Evolutionary conservation across 2,113 vertebrate species (phyloP), one percentile per base, ranked within the genome.

Genomic region (Heterochromis multidens): DNA sequence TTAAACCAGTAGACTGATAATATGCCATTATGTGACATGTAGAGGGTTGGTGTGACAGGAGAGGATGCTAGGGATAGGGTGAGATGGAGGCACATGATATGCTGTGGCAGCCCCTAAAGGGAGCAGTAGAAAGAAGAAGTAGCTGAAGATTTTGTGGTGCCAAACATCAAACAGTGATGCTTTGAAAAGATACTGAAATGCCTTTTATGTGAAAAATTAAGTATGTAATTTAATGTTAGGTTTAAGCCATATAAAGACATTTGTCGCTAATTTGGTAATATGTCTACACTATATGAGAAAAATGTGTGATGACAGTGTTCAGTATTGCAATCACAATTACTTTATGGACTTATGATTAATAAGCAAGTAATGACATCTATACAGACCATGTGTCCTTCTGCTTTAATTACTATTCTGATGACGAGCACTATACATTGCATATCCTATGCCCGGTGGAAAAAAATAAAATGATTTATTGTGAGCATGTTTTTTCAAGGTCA

Each of bases 381-480:
- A 74, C 25, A 5, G 46, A 21, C 46, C 46, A 74, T 14, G 46
- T 74, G 67, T 31, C 46, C 43, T 31, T 52, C 4, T 52, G 46
- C 67, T 52, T 74, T 74, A 31, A 74, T 74, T 74, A 25, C 25
- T 2, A 74, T 74, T 74, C 67, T 21, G 43, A 74, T 31, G 27
- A 72, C 25, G 52, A 9, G 25, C 43, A 29, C 27, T 29, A 29
- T 27, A 8, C 67, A 52, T 31, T 52, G 13, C 49, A 12, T 1
- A 49, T 7, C 25, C 25, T 72, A 4, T 72, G 6, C 25, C 25
- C 16, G 21, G 17, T 49, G 9, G 10, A 1, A 3, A 43, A 21
- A 70, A 46, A 0, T 3, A 6, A 65, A 1, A 67, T 1, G 7
- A 72, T 29, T 49, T 10, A n/a, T 31, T 74, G 6, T 17, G 16